A percentile compares a stretch with the other conserved stretches of the same genome.
Evolutionary conservation across 2,888 invertebrate species (phyloP).

Genomic region (Slavum lentiscoides): DNA sequence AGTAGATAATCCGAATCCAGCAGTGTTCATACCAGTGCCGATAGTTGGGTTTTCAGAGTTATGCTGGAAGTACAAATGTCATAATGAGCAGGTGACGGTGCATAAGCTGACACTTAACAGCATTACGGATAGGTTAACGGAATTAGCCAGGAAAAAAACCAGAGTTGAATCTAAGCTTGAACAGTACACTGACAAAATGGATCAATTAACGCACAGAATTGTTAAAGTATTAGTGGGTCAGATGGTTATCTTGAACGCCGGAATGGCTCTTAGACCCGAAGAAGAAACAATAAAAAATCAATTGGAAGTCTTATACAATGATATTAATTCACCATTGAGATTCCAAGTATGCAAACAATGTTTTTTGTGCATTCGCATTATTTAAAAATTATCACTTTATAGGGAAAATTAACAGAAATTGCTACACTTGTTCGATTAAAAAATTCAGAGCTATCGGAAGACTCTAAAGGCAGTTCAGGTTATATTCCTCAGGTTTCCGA

Average conservation of each 20-base stretch:
- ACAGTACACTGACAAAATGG: slow-evolving; percentile 70
- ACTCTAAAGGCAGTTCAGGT: slow-evolving; percentile 15
- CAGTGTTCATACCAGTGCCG: slow-evolving; percentile 87
- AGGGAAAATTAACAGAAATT: slow-evolving; percentile 47
- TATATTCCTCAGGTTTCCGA: slow-evolving; percentile 57
- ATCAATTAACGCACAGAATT: slow-evolving; percentile 81
- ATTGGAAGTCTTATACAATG: slow-evolving; percentile 81
- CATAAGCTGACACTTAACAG: slow-evolving; percentile 81
- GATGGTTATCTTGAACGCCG: slow-evolving; percentile 75
- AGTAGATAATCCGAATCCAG: slow-evolving; percentile 90
- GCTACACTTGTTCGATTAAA: slow-evolving; percentile 45
- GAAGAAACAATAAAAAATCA: slow-evolving; percentile 88
- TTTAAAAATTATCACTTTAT: slow-evolving; percentile 55
- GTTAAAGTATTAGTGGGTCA: slow-evolving; percentile 76
- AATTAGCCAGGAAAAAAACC: slow-evolving; percentile 79
- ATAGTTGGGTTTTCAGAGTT: slow-evolving; percentile 79
- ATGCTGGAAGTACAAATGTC: slow-evolving; percentile 77
- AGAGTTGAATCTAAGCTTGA: slow-evolving; percentile 78
- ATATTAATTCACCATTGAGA: slow-evolving; percentile 88
- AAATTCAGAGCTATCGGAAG: slow-evolving; percentile 44
- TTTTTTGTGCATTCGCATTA: neutral
- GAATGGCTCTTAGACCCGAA: slow-evolving; percentile 82
- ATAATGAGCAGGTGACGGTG: slow-evolving; percentile 79
- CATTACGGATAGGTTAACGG: slow-evolving; percentile 76
- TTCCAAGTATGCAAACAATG: slow-evolving; percentile 70